Conservation (phyloP, 2,113 vertebrate genomes). For the Carollia perspicillata region DNA sequence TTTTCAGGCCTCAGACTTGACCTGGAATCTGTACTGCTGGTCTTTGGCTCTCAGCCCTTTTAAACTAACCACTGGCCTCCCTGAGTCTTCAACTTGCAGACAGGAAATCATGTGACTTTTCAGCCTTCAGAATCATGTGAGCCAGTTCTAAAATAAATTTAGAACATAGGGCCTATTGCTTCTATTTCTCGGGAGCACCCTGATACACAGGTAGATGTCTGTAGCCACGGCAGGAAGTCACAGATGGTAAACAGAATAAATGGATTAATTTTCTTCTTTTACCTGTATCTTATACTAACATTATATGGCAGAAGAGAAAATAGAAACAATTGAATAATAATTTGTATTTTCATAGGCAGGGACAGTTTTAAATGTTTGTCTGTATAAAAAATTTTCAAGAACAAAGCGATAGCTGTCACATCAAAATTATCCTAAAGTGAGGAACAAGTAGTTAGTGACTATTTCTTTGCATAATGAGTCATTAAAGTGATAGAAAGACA, state of each 20-base stretch:
- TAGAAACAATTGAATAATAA: constrained; percentile 47
- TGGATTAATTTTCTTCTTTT: constrained; percentile 44
- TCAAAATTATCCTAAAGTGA: constrained; percentile 42
- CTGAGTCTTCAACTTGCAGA: background rate
- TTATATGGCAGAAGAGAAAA: constrained; percentile 48
- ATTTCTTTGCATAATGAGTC: constrained; percentile 51
- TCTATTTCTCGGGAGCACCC: background rate
- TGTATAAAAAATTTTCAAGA: constrained; percentile 1
- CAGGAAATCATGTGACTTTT: background rate
- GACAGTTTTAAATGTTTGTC: constrained; percentile 36
- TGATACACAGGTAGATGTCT: background rate
- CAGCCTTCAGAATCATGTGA: background rate
- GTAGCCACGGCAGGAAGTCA: constrained; percentile 33
- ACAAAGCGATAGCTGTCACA: constrained; percentile 46
- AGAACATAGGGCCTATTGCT: background rate
- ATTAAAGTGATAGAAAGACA: constrained; percentile 25
- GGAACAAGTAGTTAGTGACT: constrained; percentile 65
- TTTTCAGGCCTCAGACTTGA: background rate
- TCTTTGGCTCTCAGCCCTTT: background rate
- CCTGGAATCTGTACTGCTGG: background rate
- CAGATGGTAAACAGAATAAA: constrained; percentile 14
- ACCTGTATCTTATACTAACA: constrained; percentile 40
- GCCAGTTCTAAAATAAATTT: background rate
- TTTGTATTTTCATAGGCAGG: constrained; percentile 57
- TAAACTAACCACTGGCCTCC: background rate